Base-by-base conservation (phyloP, 2,113 vertebrate genomes). In the Notothenia coriiceps region DNA sequence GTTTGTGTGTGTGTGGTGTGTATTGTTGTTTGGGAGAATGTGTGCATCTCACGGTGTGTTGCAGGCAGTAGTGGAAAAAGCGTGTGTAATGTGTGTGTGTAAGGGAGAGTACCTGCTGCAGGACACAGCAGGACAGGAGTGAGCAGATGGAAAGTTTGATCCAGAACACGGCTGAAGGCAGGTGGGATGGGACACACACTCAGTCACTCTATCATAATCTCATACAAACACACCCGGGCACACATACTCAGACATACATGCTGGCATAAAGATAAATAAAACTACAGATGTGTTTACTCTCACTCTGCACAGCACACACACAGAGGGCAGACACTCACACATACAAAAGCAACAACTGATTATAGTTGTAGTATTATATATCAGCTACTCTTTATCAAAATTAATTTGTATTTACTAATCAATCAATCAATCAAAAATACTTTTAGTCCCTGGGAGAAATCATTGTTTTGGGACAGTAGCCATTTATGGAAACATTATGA, bases 111-210 rank as follows among this genome's bases (percentile, higher is more conserved):
- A 71, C 57, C 64, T 84, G 66, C 61, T 80, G 63, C 70, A 90
- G 82, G 78, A 86, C 73, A 86, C 72, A 88, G 78, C 73, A 86
- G 79, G 79, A 78, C 64, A 50, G 80, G 61, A 55, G 63, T 63
- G 80, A 88, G 77, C 80, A 87, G 87, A 90, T 90, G 85, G 86
- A 85, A 83, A 77, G 64, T 87, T 83, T 79, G 80, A 84, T 84
- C 70, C 79, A 84, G 60, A 88, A 86, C 72, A 79, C 80, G 77
- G 77, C 79, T 81, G 55, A 69, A 76, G 85, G 84, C 64, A 7
- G 62, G 52, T 47, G n/a, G 62, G 44, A 33, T 76, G 35, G 46
- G 71, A 78, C 47, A 60, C 35, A 69, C 47, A 72, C 40, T 66
- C 46, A 57, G 47, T 74, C 70, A 13, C 72, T 62, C 61, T 72